Evolutionary conservation across 1,140 invertebrate genomes (phyloP).

Genomic region (Chlorops oryzae): DNA sequence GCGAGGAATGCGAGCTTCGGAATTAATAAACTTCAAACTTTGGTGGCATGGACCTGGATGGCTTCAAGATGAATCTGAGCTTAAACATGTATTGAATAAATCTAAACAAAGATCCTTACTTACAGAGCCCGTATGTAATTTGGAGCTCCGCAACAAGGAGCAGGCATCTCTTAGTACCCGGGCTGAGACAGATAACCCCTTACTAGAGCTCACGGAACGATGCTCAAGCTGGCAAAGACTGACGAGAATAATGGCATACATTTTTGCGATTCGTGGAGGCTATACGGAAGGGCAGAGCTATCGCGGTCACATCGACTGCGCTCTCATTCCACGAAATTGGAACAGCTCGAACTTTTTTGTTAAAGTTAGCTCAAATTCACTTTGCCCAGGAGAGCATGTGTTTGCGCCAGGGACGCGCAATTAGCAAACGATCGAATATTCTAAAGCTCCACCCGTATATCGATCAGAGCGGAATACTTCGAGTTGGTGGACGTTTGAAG

Average conservation of each 20-base stretch:
- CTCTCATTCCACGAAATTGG: neutral
- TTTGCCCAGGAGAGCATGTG: neutral
- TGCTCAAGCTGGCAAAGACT: neutral
- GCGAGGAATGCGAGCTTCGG: constrained; percentile 9
- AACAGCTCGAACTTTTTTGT: neutral
- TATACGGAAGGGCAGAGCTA: too few species aligned
- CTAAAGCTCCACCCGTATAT: constrained; percentile 30
- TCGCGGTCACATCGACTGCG: too few species aligned
- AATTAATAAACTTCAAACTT: neutral
- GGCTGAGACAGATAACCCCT: too few species aligned
- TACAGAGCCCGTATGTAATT: too few species aligned
- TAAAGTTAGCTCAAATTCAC: neutral
- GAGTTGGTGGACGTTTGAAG: constrained; percentile 45
- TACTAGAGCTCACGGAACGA: neutral
- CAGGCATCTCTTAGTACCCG: too few species aligned
- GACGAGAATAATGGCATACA: neutral
- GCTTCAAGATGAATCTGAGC: too few species aligned
- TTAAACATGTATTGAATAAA: too few species aligned
- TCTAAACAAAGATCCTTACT: too few species aligned
- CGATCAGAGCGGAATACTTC: constrained; percentile 36
- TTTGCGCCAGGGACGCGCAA: neutral
- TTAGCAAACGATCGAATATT: neutral
- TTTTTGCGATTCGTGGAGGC: too few species aligned
- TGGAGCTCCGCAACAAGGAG: too few species aligned
- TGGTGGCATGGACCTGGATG: constrained; percentile 9